Conservation (phyloP, 2,113 vertebrate species). For the Verasper variegatus region DNA sequence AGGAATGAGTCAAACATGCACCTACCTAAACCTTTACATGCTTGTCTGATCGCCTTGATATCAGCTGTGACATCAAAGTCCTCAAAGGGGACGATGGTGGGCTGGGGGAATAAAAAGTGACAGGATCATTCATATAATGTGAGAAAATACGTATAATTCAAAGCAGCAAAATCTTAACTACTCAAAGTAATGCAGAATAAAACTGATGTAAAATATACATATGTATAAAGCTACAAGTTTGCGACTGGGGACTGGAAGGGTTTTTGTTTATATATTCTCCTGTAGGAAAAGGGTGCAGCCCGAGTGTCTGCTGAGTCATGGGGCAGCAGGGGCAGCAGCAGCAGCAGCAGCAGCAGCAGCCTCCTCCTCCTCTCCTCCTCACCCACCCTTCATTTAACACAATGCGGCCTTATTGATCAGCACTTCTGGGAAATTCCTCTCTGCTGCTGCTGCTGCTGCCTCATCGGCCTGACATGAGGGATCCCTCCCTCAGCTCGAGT, state of each 20-base stretch:
- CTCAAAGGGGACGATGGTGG: conserved; percentile 81
- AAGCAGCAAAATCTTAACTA: not conserved
- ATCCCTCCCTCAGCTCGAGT: not conserved
- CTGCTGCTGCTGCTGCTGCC: not conserved
- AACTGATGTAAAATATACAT: not conserved
- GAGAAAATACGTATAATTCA: not conserved
- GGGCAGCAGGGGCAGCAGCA: conserved; percentile 26
- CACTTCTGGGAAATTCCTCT: conserved; percentile 26
- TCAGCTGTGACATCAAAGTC: conserved; percentile 83
- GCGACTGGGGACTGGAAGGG: not conserved
- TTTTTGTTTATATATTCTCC: not conserved
- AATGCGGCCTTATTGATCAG: conserved; percentile 71
- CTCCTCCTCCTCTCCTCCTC: conserved; percentile 42
- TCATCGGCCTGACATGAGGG: not conserved
- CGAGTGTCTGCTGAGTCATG: conserved; percentile 77
- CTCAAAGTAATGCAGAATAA: not conserved
- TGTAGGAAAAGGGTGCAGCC: conserved; percentile 62
- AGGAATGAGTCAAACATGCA: not conserved
- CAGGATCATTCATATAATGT: no score
- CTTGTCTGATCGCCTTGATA: conserved; percentile 81
- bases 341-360: conserved; percentile 11
- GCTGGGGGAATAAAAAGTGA: conserved; percentile 61
- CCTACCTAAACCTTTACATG: conserved; percentile 85
- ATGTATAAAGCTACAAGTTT: not conserved
- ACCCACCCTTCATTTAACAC: conserved; percentile 46